A percentile compares a stretch with the other conserved stretches of the same genome.
phyloP scores from a whole-genome alignment of 2,797 vertebrate genomes.

The Dicrostonyx torquatus region DNA sequence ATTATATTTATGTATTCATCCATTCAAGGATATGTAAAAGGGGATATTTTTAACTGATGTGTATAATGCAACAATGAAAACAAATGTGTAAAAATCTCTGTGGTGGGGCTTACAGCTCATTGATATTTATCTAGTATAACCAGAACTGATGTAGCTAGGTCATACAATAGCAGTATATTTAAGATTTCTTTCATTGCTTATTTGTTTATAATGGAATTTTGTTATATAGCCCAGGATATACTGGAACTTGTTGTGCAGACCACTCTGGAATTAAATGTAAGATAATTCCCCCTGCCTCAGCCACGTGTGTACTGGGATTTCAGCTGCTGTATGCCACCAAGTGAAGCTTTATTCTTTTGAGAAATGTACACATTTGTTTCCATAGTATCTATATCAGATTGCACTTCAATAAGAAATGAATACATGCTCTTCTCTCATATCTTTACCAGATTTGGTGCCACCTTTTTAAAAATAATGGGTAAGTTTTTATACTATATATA shows the following conservation, averaged over 20 bases:
- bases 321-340: background rate
- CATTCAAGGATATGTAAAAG: background rate
- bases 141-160: background rate
- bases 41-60: background rate
- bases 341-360: background rate
- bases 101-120: background rate
- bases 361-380: background rate
- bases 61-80: background rate
- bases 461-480: background rate
- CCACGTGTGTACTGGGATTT: background rate
- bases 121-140: background rate
- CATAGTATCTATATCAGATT: background rate
- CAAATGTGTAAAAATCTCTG: background rate
- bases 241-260: background rate
- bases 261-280: background rate
- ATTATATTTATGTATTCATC: background rate
- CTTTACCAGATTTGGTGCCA: background rate
- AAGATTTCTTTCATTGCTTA: background rate
- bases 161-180: background rate
- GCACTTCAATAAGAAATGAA: background rate
- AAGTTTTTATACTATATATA: background rate
- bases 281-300: background rate
- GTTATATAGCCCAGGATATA: background rate
- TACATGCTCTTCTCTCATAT: background rate
- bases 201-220: background rate